A percentile compares a stretch with the other conserved stretches of the same genome.
Conservation (phyloP, 2,797 vertebrate genomes). For the Myotis planiceps region DNA sequence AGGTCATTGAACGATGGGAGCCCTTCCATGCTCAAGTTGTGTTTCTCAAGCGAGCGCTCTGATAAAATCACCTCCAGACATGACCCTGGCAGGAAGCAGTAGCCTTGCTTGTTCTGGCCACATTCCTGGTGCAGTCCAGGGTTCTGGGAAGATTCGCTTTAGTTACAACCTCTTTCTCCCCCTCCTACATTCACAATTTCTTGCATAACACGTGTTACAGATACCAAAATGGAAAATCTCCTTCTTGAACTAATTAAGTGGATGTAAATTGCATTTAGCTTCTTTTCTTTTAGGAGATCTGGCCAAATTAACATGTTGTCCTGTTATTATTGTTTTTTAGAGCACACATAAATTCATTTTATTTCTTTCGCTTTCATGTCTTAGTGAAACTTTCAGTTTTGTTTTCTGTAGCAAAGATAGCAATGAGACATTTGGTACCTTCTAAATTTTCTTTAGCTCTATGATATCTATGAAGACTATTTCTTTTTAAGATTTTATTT, state of each 20-base stretch:
- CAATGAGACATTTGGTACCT: neutral
- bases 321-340: neutral
- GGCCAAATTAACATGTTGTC: conserved; percentile 37
- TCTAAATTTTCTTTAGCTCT: neutral
- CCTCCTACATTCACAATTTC: conserved; percentile 8
- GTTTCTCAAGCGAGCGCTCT: conserved; percentile 56
- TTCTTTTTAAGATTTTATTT: conserved; percentile 16
- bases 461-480: neutral
- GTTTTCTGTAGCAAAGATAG: neutral
- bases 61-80: conserved; percentile 65
- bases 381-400: conserved; percentile 40
- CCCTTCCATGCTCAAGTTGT: conserved; percentile 55
- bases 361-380: neutral
- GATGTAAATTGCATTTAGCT: conserved; percentile 45
- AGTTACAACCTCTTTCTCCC: conserved; percentile 65
- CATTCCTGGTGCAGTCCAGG: conserved; percentile 40
- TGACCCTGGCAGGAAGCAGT: conserved; percentile 68
- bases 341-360: conserved; percentile 24
- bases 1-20: conserved; percentile 37
- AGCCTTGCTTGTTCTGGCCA: conserved; percentile 63
- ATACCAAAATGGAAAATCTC: conserved; percentile 61
- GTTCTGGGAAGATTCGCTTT: conserved; percentile 77
- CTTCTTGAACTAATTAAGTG: conserved; percentile 64
- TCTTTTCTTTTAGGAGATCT: conserved; percentile 45
- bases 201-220: conserved; percentile 61